phyloP scores from a whole-genome alignment of 2,113 vertebrate species.

The Neotragus pygmaeus region DNA sequence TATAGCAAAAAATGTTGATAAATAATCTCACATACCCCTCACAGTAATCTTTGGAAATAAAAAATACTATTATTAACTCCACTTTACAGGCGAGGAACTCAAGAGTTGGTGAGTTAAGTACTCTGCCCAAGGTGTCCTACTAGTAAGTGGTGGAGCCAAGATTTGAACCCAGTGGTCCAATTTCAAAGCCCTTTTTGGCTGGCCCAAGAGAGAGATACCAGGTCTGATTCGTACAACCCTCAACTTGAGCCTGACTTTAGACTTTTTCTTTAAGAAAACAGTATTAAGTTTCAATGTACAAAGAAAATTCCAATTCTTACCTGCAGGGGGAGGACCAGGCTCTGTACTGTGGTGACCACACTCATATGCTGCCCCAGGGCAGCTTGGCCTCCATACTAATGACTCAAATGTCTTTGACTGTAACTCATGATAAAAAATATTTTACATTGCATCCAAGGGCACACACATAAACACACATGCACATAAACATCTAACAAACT shows the following conservation, averaged over 20 bases:
- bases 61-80: neutral
- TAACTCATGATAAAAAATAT: neutral
- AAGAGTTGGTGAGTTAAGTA: neutral
- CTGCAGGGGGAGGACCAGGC: neutral
- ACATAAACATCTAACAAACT: neutral
- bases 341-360: neutral
- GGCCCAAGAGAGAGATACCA: neutral
- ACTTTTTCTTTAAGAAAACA: neutral
- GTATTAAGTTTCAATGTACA: neutral
- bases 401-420: neutral
- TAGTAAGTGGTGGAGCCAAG: neutral
- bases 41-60: neutral
- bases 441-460: neutral
- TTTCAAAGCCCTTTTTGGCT: neutral
- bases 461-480: neutral
- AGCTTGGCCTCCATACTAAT: neutral
- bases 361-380: neutral
- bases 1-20: neutral
- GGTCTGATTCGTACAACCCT: neutral
- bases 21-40: neutral
- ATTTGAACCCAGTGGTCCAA: neutral
- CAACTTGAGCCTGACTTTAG: neutral
- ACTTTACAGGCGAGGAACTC: neutral
- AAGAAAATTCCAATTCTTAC: neutral
- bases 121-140: neutral